Base-by-base conservation (phyloP, 2,797 vertebrate species). In the Parauchenoglanis punctatus region DNA sequence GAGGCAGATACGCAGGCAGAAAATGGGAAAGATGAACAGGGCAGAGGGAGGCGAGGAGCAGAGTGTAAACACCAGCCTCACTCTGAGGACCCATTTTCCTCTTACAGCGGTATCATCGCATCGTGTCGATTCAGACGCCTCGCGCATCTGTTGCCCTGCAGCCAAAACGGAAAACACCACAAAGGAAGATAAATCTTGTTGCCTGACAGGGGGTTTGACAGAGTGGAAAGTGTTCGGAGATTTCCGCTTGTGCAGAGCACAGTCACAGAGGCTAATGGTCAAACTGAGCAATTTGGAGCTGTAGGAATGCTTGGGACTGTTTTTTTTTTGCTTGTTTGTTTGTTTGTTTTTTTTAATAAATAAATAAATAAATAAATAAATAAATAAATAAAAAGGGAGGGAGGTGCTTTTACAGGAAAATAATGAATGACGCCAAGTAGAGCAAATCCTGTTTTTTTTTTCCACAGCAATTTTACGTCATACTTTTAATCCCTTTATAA, bases 171-270 rank as follows among this genome's bases (percentile, higher is more conserved):
- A 85, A 88, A 91, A 86, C 40, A 85, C 67, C 54, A 54, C 80
- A 85, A 81, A n/a, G 75, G 86, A 88, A 91, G 89, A 90, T 89
- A 91, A 89, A 90, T 91, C 88, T 88, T 84, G 81, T 67, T 87
- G 76, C 82, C 77, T 89, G 90, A 90, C 86, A 91, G 85, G 84
- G 49, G 44, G 70, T 59, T 67, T 87, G 84, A 89, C 87, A 87
- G 86, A 83, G 84, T 87, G 84, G 63, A 91, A 91, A 91, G 87
- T 81, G 89, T 83, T 87, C 59, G n/a, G 88, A 89, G 80, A 88
- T 87, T 88, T 89, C 58, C 49, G 75, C 86, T 85, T 83, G 59
- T 85, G 67, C 76, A 88, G 63, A 87, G 11, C 54, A 81, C 58
- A 89, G 65, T 59, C n/a, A 46, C 84, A 56, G 70, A 86, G 67